phyloP scores from a whole-genome alignment of 1,140 invertebrate genomes.

The Hydropsyche tenuis region DNA sequence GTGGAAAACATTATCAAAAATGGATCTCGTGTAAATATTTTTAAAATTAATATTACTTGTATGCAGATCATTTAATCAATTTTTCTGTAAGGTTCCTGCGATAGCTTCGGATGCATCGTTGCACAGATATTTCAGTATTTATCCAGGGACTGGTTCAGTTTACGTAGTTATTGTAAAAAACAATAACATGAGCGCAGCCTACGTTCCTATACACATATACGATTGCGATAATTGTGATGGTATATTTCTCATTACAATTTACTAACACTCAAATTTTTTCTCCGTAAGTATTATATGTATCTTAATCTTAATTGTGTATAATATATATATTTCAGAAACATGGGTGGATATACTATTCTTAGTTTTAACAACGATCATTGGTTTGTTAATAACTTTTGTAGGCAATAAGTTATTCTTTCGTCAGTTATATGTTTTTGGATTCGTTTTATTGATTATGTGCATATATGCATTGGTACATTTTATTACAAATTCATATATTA shows the following conservation, averaged over 20 bases:
- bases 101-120: slow-evolving; percentile 52
- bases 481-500: background rate
- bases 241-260: slow-evolving; percentile 47
- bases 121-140: slow-evolving; percentile 62
- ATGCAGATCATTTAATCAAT: background rate
- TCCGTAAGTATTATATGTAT: background rate
- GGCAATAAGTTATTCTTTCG: background rate
- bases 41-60: too few species aligned
- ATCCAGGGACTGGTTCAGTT: slow-evolving; percentile 65
- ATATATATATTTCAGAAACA: background rate
- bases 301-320: background rate
- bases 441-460: background rate
- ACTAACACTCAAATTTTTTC: background rate
- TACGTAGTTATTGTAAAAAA: slow-evolving; percentile 64
- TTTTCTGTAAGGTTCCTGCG: slow-evolving; percentile 13
- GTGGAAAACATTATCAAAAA: slow-evolving; percentile 60
- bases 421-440: background rate
- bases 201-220: slow-evolving; percentile 68
- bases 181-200: slow-evolving; percentile 59
- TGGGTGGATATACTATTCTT: background rate
- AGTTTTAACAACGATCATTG: background rate
- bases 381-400: background rate
- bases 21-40: slow-evolving; percentile 63
- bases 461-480: background rate
- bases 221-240: slow-evolving; percentile 60